Percentiles rank a stretch among this genome's conserved stretches.
Conservation (phyloP, 2,888 invertebrate species). For the Calameuta filiformis region DNA sequence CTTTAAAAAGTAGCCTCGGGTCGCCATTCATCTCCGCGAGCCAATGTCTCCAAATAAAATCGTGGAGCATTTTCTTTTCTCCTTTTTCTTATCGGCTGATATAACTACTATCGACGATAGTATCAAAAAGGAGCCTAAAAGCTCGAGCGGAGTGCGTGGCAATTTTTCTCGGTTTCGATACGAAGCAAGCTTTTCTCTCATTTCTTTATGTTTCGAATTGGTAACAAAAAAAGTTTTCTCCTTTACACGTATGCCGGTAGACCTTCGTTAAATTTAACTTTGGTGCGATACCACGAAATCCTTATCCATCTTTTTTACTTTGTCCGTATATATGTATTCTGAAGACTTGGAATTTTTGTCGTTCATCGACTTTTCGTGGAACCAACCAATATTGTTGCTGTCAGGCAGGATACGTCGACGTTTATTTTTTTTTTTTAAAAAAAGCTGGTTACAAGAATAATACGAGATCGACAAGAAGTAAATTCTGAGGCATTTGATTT, state of each 20-base stretch:
- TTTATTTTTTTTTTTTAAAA: neutral
- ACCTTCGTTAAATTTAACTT: neutral
- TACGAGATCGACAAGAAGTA: neutral
- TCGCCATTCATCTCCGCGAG: constrained; percentile 7
- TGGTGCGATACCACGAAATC: neutral
- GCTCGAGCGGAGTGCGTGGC: neutral
- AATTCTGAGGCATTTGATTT: neutral
- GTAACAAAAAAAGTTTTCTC: neutral
- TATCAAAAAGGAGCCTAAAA: neutral
- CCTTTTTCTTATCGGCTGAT: constrained; percentile 2
- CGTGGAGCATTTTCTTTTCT: neutral
- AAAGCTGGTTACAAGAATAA: neutral
- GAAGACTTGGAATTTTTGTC: neutral
- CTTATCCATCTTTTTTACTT: neutral
- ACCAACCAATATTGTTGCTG: neutral
- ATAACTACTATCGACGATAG: neutral
- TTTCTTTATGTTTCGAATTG: neutral
- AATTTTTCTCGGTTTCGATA: neutral
- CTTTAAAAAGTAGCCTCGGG: neutral
- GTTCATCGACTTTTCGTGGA: neutral
- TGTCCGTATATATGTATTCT: neutral
- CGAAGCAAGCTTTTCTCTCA: neutral
- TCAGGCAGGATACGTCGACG: neutral
- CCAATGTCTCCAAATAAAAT: constrained; percentile 8
- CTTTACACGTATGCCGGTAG: neutral